Evolutionary conservation across 2,888 invertebrate species (phyloP), one percentile per base, ranked within the genome.

Genomic region (Anticlea derivata): DNA sequence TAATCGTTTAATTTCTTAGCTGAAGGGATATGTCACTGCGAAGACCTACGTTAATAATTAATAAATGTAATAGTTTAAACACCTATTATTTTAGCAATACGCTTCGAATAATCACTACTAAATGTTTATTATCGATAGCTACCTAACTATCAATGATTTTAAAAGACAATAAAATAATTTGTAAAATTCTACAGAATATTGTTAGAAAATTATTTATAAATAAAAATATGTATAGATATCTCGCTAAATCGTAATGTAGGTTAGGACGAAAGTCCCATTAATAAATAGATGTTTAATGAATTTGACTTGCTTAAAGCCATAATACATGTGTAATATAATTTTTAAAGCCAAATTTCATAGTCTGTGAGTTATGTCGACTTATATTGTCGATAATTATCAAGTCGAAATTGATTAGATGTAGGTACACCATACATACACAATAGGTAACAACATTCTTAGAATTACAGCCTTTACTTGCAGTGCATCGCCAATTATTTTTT

Each of bases 321-420:
- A 78, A 83, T 82, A 85, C 72, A 82, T 83, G 83, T 80, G 83
- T 86, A 73, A 86, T 87, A 89, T 81, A 80, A 74, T 75, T 86
- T 85, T 91, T 91, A 91, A 91, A 91, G 91, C 91, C 90, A 91
- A 90, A 89, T 90, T 85, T 87, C 49, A 83, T 86, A 91, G 91
- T 91, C 91, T 91, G 91, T 91, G 83, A 84, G 88, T 85, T 82
- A 86, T 85, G 83, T 78, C 83, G 88, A 86, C 87, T 73, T 67
- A 66, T 60, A 60, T 55, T 68, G 84, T 74, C 89, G 80, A 82
- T 83, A 80, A 80, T 83, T 84, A 85, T 67, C 68, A 84, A 85
- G 80, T 84, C 82, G 78, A 84, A 86, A 80, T 82, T 83, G 78
- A 78, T 80, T 70, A 83, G 78, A 80, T 82, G 83, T 77, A 31